Evolutionary conservation across 1,140 invertebrate genomes (phyloP), one percentile per base, ranked within the genome.

Genomic region (Odontomachus brunneus): DNA sequence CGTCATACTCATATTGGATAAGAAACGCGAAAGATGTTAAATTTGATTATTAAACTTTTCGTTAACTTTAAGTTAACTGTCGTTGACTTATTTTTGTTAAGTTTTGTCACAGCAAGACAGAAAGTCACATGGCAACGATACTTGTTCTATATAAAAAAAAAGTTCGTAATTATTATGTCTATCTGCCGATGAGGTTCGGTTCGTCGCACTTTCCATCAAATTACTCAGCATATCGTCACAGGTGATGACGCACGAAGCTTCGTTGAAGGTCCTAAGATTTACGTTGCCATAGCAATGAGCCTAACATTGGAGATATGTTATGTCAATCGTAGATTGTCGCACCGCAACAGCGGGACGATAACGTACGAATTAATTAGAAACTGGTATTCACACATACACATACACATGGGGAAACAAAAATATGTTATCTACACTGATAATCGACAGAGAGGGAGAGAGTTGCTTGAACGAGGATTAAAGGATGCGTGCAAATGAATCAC

Each of bases 251-350:
- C 48, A n/a, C 24, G 48, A 17, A 51, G 24, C 0, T 51, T 26
- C 14, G 11, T 53, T 69, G 24, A 69, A 49, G 2, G 15, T 63
- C 15, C 17, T 51, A 49, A 15, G 51, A 3, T 44, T 66, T 59
- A 19, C 75, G 75, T 80, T 80, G 48, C 75, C 65, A 80, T 80
- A 33, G 75, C 75, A 69, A 44, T 71, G 63, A 26, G 11, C 1
- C 15, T 51, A 19, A 33, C 26, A 57, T 57, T 33, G 15, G 26
- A 51, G 0, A 53, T 15, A 38, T n/a, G 63, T 71, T 69, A 15
- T 38, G 14, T 80, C 65, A 80, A 69, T 69, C 7, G 24, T 12
- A 44, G 15, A 78, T 24, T 11, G 33, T 5, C 11, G 12, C 15
- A 48, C 26, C 12, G 57, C 19, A 44, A 44, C 12, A 74, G n/a